phyloP scores from a whole-genome alignment of 2,797 vertebrate species.

The Neosilurus hyrtlii region DNA sequence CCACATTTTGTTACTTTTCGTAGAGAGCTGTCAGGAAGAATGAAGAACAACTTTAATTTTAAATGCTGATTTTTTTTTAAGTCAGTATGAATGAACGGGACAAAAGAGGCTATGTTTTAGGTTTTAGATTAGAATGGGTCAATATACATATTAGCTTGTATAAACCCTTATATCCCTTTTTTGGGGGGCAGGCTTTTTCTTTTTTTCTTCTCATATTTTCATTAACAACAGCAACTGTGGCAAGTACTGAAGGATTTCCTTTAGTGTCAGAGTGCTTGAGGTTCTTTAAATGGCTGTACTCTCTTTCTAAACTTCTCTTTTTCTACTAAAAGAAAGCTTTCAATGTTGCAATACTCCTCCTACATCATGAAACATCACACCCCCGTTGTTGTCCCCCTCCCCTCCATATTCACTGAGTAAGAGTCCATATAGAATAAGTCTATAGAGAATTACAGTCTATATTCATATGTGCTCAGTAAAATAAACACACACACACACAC shows the following conservation, averaged over 20 bases:
- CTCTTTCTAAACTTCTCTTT: neutral
- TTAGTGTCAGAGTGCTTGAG: neutral
- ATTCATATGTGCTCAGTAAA: conserved; percentile 21
- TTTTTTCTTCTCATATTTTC: neutral
- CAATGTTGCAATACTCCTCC: neutral
- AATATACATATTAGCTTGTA: too few relatives aligned
- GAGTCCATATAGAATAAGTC: too few relatives aligned
- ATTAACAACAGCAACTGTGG: neutral
- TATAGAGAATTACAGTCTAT: too few relatives aligned
- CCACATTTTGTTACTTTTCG: too few relatives aligned
- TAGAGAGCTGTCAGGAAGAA: too few relatives aligned
- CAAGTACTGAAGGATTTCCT: neutral
- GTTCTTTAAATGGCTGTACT: neutral
- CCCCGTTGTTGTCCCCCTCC: neutral
- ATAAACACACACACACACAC: conserved; percentile 37
- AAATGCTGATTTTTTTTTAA: too few relatives aligned
- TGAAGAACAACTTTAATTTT: too few relatives aligned
- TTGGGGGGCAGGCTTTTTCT: neutral
- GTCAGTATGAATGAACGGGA: too few relatives aligned
- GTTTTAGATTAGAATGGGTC: too few relatives aligned
- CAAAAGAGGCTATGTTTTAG: too few relatives aligned
- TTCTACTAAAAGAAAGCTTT: neutral
- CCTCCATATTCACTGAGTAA: neutral
- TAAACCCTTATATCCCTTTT: neutral
- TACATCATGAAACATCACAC: neutral